These are phyloP conservation scores for Melanostoma mellinum DNA, from an alignment of 2,888 invertebrate genomes.

Conservation along the genomic window DNA sequence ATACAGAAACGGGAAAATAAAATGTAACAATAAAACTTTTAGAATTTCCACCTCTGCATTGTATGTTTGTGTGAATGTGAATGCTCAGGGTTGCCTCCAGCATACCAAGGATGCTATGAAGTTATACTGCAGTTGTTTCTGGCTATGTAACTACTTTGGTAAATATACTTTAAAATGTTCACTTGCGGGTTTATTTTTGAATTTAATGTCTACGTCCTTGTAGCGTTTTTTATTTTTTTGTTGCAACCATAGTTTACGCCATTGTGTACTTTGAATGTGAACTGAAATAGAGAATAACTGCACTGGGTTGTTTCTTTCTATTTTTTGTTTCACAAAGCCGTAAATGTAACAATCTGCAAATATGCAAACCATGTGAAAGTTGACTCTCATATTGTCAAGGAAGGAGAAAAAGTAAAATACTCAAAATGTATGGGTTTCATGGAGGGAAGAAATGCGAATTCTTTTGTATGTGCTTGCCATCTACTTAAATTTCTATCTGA, in stretches of 20 bases:
- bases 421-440: too few species aligned
- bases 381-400: conserved; percentile 25
- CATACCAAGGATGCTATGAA: conserved; percentile 60
- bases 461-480: too few species aligned
- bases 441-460: too few species aligned
- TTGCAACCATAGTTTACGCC: neutral
- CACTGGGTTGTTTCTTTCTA: conserved; percentile 1
- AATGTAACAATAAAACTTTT: conserved; percentile 68
- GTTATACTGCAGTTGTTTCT: conserved; percentile 68
- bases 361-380: conserved; percentile 39
- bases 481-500: too few species aligned
- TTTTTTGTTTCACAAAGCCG: neutral
- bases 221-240: conserved; percentile 23
- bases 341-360: conserved; percentile 43
- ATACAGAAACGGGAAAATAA: conserved; percentile 60
- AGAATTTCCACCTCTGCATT: conserved; percentile 68
- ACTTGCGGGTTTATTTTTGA: conserved; percentile 63
- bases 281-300: neutral
- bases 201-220: conserved; percentile 53
- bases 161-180: conserved; percentile 69
- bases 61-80: conserved; percentile 41
- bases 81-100: conserved; percentile 38
- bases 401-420: conserved; percentile 7
- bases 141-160: conserved; percentile 63
- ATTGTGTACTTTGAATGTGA: conserved; percentile 15